Evolutionary conservation across 2,797 vertebrate species (phyloP).

Genomic region (Balearica regulorum): DNA sequence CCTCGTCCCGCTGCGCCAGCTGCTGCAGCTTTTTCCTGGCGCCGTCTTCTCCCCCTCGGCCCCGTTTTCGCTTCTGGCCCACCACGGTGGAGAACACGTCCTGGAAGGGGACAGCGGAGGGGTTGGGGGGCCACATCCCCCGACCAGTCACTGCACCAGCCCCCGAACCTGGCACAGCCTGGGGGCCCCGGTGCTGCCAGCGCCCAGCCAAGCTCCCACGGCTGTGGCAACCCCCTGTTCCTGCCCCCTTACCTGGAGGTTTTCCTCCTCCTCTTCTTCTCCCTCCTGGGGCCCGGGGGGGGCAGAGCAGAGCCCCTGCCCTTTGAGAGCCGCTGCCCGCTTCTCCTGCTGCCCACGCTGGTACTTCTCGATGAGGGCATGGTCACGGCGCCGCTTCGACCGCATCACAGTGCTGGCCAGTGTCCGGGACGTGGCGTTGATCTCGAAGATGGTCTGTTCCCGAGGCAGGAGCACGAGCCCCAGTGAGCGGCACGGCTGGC

Average conservation of each 20-base stretch:
- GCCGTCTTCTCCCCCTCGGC: background rate
- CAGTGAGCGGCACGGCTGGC: accelerated
- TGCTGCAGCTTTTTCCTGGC: constrained; percentile 73
- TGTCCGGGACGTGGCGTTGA: constrained; percentile 87
- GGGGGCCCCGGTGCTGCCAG: background rate
- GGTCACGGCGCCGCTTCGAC: constrained; percentile 83
- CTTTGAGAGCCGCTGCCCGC: constrained; percentile 32
- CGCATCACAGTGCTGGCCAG: constrained; percentile 88
- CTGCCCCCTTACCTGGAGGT: background rate
- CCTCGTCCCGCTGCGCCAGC: constrained; percentile 69
- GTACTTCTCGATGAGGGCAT: constrained; percentile 80
- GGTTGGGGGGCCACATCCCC: accelerated
- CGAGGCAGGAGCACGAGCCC: accelerated
- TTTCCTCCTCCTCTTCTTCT: background rate
- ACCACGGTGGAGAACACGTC: constrained; percentile 82
- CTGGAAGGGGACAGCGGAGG: constrained; percentile 51
- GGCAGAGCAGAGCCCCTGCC: background rate
- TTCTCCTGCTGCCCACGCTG: constrained; percentile 74
- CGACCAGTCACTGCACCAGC: background rate
- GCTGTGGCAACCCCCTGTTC: accelerated
- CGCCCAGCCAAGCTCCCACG: background rate
- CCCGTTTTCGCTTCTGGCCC: constrained; percentile 76
- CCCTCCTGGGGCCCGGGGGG: accelerated
- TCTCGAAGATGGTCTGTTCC: constrained; percentile 93
- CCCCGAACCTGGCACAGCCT: no score